Conservation (phyloP, 2,113 vertebrate species). For the Elanoides forficatus region DNA sequence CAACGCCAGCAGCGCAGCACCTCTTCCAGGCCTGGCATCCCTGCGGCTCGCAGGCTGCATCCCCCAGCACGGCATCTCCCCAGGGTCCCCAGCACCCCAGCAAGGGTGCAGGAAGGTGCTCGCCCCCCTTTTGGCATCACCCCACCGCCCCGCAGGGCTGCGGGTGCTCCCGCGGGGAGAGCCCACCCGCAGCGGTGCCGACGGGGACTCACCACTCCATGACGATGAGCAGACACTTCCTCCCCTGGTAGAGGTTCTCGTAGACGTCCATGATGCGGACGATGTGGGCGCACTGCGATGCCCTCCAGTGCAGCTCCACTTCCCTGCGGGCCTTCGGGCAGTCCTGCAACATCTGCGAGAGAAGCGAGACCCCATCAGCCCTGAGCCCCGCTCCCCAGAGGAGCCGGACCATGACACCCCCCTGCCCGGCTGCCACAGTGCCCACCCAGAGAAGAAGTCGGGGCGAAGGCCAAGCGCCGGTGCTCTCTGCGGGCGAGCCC, state of each 20-base stretch:
- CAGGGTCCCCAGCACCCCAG: accelerated
- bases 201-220: slow-evolving; percentile 90
- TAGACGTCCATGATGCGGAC: slow-evolving; percentile 95
- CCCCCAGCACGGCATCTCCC: background rate
- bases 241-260: slow-evolving; percentile 92
- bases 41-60: background rate
- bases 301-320: slow-evolving; percentile 95
- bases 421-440: background rate
- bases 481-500: accelerated
- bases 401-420: accelerated
- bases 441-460: accelerated
- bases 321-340: slow-evolving; percentile 93
- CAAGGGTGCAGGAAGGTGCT: background rate
- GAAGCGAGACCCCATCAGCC: background rate
- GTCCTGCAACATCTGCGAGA: slow-evolving; percentile 91
- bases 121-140: accelerated
- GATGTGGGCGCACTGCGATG: slow-evolving; percentile 91
- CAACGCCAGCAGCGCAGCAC: background rate
- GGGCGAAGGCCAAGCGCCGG: accelerated
- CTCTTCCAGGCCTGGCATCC: background rate
- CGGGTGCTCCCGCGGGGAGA: background rate
- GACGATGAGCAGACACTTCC: slow-evolving; percentile 94
- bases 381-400: accelerated
- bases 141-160: accelerated
- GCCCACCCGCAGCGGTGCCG: background rate